Conservation (phyloP, 2,888 invertebrate species). For the Antheraea assamensis region DNA sequence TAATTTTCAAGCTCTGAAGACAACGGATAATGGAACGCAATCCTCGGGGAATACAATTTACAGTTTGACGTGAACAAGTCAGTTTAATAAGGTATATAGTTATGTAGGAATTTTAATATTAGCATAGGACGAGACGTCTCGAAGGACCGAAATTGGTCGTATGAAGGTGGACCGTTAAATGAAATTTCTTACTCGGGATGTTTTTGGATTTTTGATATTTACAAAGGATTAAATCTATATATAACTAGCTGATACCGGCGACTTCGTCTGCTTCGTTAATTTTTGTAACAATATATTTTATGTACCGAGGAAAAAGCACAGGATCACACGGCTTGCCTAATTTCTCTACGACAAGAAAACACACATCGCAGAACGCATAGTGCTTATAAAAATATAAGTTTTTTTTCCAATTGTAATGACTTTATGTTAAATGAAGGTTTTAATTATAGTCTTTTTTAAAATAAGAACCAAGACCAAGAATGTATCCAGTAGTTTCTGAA, state of each 20-base stretch:
- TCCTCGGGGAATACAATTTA: conserved; percentile 27
- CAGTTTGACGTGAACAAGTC: conserved; percentile 24
- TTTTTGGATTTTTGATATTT: background rate
- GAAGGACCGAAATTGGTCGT: background rate
- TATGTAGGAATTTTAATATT: conserved; percentile 4
- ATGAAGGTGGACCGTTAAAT: background rate
- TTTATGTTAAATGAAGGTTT: too few species aligned
- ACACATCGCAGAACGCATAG: too few species aligned
- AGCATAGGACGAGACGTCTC: conserved; percentile 7
- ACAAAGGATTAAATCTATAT: background rate
- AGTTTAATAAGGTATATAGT: conserved; percentile 10
- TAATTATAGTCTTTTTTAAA: too few species aligned
- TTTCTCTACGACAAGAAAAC: too few species aligned
- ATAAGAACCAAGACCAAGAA: too few species aligned
- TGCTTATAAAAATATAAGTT: too few species aligned
- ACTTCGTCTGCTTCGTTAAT: background rate
- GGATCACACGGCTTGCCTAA: too few species aligned
- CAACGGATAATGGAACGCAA: conserved; percentile 31
- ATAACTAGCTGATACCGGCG: background rate
- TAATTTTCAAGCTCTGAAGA: background rate
- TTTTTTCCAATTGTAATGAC: too few species aligned
- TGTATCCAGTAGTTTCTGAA: too few species aligned
- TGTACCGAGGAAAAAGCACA: too few species aligned
- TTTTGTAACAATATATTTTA: too few species aligned
- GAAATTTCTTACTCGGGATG: background rate